Evolutionary conservation across 2,113 vertebrate species (phyloP).

Genomic region (Irena cyanogastra): DNA sequence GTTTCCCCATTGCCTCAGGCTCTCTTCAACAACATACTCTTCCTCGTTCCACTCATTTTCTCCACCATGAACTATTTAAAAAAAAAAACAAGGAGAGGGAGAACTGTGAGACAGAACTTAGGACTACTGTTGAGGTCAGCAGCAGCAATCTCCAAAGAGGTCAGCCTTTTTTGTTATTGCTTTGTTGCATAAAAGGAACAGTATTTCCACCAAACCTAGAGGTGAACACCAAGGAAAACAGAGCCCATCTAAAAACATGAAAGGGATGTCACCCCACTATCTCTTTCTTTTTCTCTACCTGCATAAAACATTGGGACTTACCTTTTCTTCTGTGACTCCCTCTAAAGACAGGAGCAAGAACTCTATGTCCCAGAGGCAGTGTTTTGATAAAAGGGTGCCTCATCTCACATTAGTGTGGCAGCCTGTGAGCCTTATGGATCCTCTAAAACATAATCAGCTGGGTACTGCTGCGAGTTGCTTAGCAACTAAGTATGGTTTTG

Average conservation of each 20-base stretch:
- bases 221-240: not conserved
- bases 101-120: not conserved
- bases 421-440: not conserved
- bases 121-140: not conserved
- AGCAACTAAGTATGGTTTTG: conserved; percentile 11
- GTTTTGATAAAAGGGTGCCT: not conserved
- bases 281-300: not conserved
- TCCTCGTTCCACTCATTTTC: not conserved
- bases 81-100: not conserved
- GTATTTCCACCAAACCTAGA: not conserved
- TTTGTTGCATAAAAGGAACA: not conserved
- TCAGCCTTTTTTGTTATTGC: not conserved
- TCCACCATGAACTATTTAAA: not conserved
- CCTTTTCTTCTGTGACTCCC: not conserved
- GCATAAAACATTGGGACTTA: not conserved
- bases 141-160: not conserved
- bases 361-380: not conserved
- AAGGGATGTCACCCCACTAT: not conserved
- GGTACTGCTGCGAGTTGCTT: not conserved
- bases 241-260: not conserved
- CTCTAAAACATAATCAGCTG: not conserved
- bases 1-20: not conserved
- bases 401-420: not conserved
- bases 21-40: not conserved
- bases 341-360: not conserved